Evolutionary conservation across 2,888 invertebrate species (phyloP), one percentile per base, ranked within the genome.

Genomic region (Ochropacha duplaris): DNA sequence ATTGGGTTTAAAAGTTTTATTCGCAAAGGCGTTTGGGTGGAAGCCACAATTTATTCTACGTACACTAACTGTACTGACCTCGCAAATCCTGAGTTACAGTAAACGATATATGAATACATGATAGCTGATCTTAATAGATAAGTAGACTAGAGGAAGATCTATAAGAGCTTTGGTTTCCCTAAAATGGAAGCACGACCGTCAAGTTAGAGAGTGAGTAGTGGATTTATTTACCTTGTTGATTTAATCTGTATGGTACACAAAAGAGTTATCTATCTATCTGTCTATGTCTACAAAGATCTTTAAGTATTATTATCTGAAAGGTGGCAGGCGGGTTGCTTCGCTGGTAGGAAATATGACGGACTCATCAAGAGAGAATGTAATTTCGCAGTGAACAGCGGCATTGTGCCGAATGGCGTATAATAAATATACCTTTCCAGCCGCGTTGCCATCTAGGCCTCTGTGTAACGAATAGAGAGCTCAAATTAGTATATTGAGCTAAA

Each of bases 381-480:
- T 74, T 77, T 70, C 62, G 62, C 69, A 69, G 71, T 66, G 67
- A 69, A 66, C 67, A 74, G 72, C 71, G 72, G 77, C 72, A 77
- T 77, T 75, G 81, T 79, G 76, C 78, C 79, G 78, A 79, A 81
- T 80, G 80, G 72, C 77, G 73, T 71, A 75, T 71, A 73, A 71
- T 77, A 79, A 79, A 79, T 65, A 72, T 75, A 81, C 76, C 77
- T 88, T 87, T 86, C 83, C 86, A 84, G 74, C 80, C 77, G 80
- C 81, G 74, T 84, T 82, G 72, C 79, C 82, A 86, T 84, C 80
- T 85, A 85, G 84, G 86, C 78, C 81, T 80, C 69, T 60, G 68
- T 68, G 72, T 87, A 83, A 85, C 84, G 83, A 84, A 58, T 68
- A 68, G 66, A 64, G 65, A 62, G 62, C 68, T 71, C 74, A 74